A percentile compares a stretch with the other conserved stretches of the same genome.
Conservation (phyloP, 2,113 vertebrate species). For the Heptranchias perlo region DNA sequence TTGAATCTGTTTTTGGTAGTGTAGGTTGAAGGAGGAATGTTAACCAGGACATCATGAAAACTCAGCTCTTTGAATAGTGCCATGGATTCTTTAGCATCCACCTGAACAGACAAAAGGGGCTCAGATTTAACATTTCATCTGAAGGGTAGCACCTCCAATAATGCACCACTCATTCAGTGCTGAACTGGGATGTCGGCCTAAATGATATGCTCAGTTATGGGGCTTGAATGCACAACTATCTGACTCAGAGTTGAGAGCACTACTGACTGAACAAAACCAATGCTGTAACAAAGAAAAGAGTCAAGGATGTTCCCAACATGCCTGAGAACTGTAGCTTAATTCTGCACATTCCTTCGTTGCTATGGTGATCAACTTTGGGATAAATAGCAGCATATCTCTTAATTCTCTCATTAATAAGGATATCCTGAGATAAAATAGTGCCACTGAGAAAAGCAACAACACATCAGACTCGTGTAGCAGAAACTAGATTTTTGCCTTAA, state of each 20-base stretch:
- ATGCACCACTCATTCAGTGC: not conserved
- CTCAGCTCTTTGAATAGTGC: not conserved
- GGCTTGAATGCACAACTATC: not conserved
- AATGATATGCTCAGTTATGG: not conserved
- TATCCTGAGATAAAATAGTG: not conserved
- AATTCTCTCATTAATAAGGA: not conserved
- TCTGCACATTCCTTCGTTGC: not conserved
- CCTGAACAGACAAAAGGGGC: not conserved
- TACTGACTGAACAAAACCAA: not conserved
- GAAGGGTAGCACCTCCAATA: not conserved
- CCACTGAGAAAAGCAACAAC: not conserved
- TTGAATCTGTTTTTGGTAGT: not conserved
- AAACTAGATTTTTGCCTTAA: not conserved
- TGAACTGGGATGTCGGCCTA: not conserved
- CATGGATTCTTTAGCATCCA: not conserved
- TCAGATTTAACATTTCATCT: not conserved
- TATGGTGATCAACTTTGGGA: not conserved
- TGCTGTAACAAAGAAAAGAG: not conserved
- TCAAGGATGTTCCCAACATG: not conserved
- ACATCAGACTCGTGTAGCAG: not conserved
- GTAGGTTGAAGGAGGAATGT: not conserved
- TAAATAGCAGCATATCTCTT: not conserved
- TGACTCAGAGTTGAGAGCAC: not conserved
- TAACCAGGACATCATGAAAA: not conserved
- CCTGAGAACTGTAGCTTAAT: not conserved